Percentiles rank a stretch among this genome's conserved stretches.
phyloP scores from a whole-genome alignment of 2,113 vertebrate species.

The Loxodonta africana region DNA sequence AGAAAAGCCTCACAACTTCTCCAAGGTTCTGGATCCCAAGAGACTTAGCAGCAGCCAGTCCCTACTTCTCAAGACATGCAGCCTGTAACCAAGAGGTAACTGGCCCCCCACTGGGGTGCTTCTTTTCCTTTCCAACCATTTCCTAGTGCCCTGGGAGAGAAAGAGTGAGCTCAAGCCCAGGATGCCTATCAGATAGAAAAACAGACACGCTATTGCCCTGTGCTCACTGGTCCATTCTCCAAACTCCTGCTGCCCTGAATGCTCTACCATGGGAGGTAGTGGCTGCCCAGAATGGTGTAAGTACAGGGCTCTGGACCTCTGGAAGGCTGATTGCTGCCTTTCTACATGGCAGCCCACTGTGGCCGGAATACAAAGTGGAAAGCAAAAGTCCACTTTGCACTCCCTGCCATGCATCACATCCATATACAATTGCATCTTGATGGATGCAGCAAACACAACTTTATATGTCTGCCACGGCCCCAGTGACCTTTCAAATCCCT shows the following conservation, averaged over 20 bases:
- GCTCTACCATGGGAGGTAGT: neutral
- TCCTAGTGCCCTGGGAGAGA: conserved; percentile 3
- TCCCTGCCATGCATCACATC: conserved; percentile 41
- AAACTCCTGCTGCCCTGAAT: neutral
- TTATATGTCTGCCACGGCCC: conserved; percentile 49
- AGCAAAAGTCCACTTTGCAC: neutral
- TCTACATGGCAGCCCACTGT: neutral
- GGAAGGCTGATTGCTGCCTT: neutral
- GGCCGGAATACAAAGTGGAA: conserved; percentile 24
- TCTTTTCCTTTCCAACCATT: neutral
- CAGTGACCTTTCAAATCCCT: conserved; percentile 69
- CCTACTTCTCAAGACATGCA: conserved; percentile 1
- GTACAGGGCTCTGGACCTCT: neutral
- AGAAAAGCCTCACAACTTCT: neutral
- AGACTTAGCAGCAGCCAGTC: neutral
- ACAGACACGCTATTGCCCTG: neutral
- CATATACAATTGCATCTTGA: conserved; percentile 37
- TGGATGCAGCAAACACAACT: conserved; percentile 69
- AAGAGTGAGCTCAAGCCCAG: neutral
- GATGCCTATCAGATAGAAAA: neutral
- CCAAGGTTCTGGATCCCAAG: neutral
- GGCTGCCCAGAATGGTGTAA: neutral
- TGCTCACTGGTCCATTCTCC: neutral
- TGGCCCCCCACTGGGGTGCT: rapidly evolving
- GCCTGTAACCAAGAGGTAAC: neutral